phyloP scores from a whole-genome alignment of 2,888 invertebrate genomes.

The Melanostoma mellinum region DNA sequence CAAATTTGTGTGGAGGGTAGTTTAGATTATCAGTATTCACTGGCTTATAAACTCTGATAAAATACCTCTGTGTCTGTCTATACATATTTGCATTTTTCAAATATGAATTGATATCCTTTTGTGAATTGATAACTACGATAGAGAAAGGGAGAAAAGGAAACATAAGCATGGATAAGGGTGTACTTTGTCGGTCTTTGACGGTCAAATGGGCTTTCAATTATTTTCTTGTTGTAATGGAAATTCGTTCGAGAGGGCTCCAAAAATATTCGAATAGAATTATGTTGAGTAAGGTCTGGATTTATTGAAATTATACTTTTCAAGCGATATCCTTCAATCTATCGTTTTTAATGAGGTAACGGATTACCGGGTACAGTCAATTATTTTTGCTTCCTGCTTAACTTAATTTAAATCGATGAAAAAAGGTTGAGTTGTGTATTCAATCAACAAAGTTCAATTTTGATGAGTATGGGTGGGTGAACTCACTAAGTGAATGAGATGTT shows the following conservation, averaged over 20 bases:
- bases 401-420: no score
- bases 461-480: no score
- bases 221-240: background rate
- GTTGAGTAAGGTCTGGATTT: background rate
- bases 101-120: slow-evolving; percentile 3
- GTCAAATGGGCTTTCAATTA: slow-evolving; percentile 23
- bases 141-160: background rate
- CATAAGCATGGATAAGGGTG: background rate
- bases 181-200: slow-evolving; percentile 13
- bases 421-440: no score
- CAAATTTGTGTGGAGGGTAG: slow-evolving; percentile 37
- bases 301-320: background rate
- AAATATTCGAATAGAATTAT: background rate
- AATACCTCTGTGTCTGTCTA: background rate
- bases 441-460: no score
- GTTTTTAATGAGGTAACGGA: no score
- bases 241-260: background rate
- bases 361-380: no score
- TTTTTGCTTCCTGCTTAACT: no score
- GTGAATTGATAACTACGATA: slow-evolving; percentile 16
- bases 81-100: background rate
- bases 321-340: background rate
- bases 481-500: no score
- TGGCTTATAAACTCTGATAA: slow-evolving; percentile 26
- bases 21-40: slow-evolving; percentile 46